Conservation (phyloP, 2,888 invertebrate genomes). For the Acronicta aceris region DNA sequence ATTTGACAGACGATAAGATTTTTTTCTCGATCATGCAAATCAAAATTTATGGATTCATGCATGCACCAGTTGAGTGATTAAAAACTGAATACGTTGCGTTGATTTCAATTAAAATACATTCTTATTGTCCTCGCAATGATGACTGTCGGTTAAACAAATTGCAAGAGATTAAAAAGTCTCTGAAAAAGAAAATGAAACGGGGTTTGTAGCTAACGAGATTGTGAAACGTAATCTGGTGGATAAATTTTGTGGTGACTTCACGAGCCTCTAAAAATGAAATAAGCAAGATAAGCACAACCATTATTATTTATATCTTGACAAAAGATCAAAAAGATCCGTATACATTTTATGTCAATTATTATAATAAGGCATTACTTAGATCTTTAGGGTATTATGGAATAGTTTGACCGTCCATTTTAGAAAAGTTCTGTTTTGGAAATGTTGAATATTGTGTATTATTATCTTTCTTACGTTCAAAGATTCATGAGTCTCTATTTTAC, state of each 20-base stretch:
- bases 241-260: slow-evolving; percentile 14
- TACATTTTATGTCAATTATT: background rate
- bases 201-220: slow-evolving; percentile 24
- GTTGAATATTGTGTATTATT: too few relatives aligned
- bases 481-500: too few relatives aligned
- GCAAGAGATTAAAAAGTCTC: slow-evolving; percentile 16
- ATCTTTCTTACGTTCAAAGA: too few relatives aligned
- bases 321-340: background rate
- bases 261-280: slow-evolving; percentile 9
- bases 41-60: slow-evolving; percentile 14
- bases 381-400: background rate
- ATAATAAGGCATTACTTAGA: background rate
- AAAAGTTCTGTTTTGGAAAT: too few relatives aligned
- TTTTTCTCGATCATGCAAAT: slow-evolving; percentile 17
- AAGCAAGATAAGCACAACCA: slow-evolving; percentile 5
- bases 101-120: slow-evolving; percentile 16
- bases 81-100: slow-evolving; percentile 7
- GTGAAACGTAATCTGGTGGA: slow-evolving; percentile 16
- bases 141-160: slow-evolving; percentile 19
- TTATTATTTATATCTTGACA: background rate
- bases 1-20: slow-evolving; percentile 17
- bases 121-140: slow-evolving; percentile 10
- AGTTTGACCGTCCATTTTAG: too few relatives aligned
- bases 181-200: slow-evolving; percentile 29
- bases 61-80: slow-evolving; percentile 5